Evolutionary conservation across 2,113 vertebrate species (phyloP).

Genomic region (Melospiza georgiana): DNA sequence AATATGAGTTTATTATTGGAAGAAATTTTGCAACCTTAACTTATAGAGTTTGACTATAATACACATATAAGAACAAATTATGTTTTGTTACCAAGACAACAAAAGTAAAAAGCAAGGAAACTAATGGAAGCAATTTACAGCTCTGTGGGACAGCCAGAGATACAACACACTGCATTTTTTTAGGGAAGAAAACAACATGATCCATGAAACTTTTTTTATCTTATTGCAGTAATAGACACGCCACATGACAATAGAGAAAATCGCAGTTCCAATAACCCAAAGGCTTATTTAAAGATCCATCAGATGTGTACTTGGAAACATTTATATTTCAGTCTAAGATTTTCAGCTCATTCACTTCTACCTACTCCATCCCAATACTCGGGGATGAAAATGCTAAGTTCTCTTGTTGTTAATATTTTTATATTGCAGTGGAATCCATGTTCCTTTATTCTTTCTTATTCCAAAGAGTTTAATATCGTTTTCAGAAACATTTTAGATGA

Average conservation of each 20-base stretch:
- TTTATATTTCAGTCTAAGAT: conserved; percentile 11
- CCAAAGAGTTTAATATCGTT: not conserved
- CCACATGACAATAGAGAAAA: conserved; percentile 14
- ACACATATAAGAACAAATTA: conserved; percentile 64
- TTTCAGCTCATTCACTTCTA: not conserved
- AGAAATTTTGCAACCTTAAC: conserved; percentile 23
- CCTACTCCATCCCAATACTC: not conserved
- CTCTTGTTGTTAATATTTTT: not conserved
- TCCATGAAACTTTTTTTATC: conserved; percentile 34
- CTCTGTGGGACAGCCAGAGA: conserved; percentile 50
- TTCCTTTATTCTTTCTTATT: not conserved
- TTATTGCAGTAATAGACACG: conserved; percentile 4
- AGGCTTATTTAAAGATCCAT: conserved; percentile 11
- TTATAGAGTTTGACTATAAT: not conserved
- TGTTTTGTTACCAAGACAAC: conserved; percentile 60
- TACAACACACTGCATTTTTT: conserved; percentile 54
- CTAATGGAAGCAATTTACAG: conserved; percentile 69
- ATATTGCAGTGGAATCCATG: not conserved
- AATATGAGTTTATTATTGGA: not conserved
- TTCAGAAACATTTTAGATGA: not conserved
- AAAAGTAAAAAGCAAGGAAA: conserved; percentile 67
- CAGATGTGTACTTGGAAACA: not conserved
- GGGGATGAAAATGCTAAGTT: not conserved
- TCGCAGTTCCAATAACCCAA: conserved; percentile 3
- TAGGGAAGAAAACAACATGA: conserved; percentile 44